Evolutionary conservation across 2,113 vertebrate species (phyloP), one percentile per base, ranked within the genome.

Genomic region (Brachypodius melanocephalos): DNA sequence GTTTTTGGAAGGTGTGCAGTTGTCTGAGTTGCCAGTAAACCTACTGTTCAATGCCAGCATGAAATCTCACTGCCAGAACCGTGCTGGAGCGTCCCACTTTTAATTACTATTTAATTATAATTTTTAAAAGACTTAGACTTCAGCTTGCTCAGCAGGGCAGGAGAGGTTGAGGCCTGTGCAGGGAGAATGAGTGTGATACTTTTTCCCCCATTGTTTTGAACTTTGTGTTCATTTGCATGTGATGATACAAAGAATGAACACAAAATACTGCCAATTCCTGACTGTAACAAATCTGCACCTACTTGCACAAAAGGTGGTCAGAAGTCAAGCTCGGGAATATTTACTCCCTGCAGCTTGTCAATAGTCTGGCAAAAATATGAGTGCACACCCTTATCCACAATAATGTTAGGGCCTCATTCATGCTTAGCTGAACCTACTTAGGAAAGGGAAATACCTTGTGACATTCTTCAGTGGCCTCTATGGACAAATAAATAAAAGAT

Each of bases 401-500:
- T 84, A 80, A 48, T 28, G 8, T 22, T 55, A 81, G 14, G 52
- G 68, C 76, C 61, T 84, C 40, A 28, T 59, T 93, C 48, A 18
- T 67, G 59, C 74, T 92, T 63, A 73, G 68, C 52, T 87, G 71
- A 67, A 65, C 65, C 72, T 68, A 12, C 78, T 93, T 88, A 92
- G 80, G 80, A 87, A 88, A 71, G 83, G 89, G 77, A 95, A 92
- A 85, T 95, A 94, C 87, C 87, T 92, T 92, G 89, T 83, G 93
- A 90, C 85, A 84, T 93, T 95, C 88, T 79, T 80, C 82, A 67
- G 88, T 76, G 79, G 89, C 59, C 88, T 88, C 78, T 43, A 2
- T 51, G 82, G 89, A 80, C 72, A 93, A 94, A 96, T 94, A 95
- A 96, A 95, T 83, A 88, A 77, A 91, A 94, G 85, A 51, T 94